A percentile compares a stretch with the other conserved stretches of the same genome.
Conservation (phyloP, 2,113 vertebrate species). For the Peucedramus taeniatus region DNA sequence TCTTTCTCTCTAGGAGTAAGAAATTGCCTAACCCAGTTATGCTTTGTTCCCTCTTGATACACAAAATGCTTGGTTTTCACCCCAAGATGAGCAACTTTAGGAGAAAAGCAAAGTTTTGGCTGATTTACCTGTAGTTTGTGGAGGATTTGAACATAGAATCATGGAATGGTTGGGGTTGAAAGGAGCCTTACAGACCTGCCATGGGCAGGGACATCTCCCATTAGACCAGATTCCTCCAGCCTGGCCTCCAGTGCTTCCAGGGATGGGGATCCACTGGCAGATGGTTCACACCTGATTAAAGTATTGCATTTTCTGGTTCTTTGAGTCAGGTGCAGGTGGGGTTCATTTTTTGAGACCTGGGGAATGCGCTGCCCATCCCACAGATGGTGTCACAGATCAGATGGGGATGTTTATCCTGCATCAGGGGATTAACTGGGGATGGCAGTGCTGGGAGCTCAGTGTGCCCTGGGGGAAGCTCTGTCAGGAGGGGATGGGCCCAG, state of each 20-base stretch:
- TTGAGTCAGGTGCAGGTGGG: neutral
- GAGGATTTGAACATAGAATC: neutral
- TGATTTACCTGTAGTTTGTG: neutral
- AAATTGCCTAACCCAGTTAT: neutral
- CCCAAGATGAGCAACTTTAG: neutral
- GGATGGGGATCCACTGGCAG: neutral
- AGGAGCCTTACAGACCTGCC: neutral
- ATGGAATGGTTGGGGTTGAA: neutral
- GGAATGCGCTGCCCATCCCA: neutral
- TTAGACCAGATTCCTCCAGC: neutral
- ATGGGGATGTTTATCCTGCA: neutral
- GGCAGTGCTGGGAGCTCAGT: neutral
- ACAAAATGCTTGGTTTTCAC: neutral
- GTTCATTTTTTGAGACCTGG: neutral
- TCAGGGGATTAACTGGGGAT: neutral
- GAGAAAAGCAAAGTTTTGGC: neutral
- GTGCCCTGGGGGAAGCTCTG: neutral
- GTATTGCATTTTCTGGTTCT: neutral
- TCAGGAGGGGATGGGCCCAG: neutral
- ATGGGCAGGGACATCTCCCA: neutral
- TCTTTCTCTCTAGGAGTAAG: neutral
- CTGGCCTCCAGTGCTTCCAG: fast-evolving
- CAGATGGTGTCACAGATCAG: neutral
- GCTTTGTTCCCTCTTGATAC: neutral
- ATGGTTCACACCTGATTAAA: neutral